Evolutionary conservation across 2,888 invertebrate species (phyloP).

Genomic region (Andrena camellia): DNA sequence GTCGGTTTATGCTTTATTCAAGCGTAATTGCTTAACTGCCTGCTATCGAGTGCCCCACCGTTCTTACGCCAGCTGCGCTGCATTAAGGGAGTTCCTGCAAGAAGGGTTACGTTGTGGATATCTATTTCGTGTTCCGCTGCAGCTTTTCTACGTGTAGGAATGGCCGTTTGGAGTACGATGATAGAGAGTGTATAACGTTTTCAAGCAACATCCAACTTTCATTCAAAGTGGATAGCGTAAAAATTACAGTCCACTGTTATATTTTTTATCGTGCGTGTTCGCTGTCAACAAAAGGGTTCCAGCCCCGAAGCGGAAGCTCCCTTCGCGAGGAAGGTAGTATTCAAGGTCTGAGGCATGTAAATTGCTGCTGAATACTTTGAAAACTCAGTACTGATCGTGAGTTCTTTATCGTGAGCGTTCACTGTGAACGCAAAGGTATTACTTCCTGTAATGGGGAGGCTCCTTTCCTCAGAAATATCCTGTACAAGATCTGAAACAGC

Average conservation of each 20-base stretch:
- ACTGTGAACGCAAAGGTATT: neutral
- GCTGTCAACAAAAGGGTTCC: neutral
- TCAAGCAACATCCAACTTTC: slow-evolving; percentile 1
- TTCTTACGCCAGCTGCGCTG: neutral
- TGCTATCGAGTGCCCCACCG: neutral
- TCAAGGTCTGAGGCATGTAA: neutral
- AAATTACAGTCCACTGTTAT: neutral
- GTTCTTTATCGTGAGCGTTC: neutral
- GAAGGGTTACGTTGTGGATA: too few relatives aligned
- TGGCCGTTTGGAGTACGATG: neutral
- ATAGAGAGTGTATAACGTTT: neutral
- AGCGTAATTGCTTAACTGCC: slow-evolving; percentile 13
- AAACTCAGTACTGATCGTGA: neutral
- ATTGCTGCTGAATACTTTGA: neutral
- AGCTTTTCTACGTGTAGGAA: neutral
- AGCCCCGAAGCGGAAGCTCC: neutral
- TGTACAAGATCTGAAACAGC: neutral
- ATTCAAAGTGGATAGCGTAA: neutral
- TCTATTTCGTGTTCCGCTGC: neutral
- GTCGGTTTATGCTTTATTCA: slow-evolving; percentile 20
- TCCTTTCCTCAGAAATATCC: neutral
- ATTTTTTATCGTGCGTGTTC: neutral
- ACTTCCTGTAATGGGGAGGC: neutral
- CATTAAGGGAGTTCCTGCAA: neutral
- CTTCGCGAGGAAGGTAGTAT: neutral